A percentile compares a stretch with the other conserved stretches of the same genome.
Evolutionary conservation across 2,888 invertebrate species (phyloP).

Genomic region (Drosophila emarginata): DNA sequence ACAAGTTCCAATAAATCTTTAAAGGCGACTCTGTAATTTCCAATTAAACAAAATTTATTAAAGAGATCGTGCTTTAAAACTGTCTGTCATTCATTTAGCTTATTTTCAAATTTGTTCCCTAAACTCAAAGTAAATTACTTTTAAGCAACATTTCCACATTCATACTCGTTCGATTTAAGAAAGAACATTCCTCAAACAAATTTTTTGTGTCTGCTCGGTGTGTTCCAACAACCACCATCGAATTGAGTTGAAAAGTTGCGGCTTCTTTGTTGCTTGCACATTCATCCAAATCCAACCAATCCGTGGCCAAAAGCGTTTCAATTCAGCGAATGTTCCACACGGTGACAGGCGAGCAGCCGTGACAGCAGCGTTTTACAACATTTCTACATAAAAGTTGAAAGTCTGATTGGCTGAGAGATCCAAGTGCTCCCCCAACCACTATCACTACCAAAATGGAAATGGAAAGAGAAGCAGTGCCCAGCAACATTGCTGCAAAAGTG

Average conservation of each 20-base stretch:
- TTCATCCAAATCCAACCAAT: constrained; percentile 69
- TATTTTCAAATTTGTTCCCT: too few relatives aligned
- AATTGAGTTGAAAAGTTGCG: constrained; percentile 70
- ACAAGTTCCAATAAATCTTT: too few relatives aligned
- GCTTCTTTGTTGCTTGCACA: constrained; percentile 77
- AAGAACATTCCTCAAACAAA: background rate
- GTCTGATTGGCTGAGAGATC: constrained; percentile 70
- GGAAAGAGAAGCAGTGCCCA: constrained; percentile 23
- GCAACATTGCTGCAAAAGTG: constrained; percentile 45
- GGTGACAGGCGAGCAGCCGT: constrained; percentile 75
- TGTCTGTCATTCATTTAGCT: too few relatives aligned
- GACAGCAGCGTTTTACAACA: constrained; percentile 60
- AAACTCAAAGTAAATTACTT: too few relatives aligned
- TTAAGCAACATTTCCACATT: background rate
- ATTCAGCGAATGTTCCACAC: constrained; percentile 82
- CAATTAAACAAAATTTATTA: background rate
- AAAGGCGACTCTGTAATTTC: too few relatives aligned
- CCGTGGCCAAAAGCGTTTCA: constrained; percentile 79
- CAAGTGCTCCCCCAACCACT: constrained; percentile 28
- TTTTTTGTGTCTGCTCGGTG: background rate
- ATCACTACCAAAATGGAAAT: constrained; percentile 2
- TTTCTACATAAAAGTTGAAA: constrained; percentile 63
- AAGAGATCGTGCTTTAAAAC: too few relatives aligned
- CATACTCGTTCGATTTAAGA: background rate
- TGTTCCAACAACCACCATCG: constrained; percentile 33